Conservation (phyloP, 2,113 vertebrate genomes). For the Equus przewalskii region DNA sequence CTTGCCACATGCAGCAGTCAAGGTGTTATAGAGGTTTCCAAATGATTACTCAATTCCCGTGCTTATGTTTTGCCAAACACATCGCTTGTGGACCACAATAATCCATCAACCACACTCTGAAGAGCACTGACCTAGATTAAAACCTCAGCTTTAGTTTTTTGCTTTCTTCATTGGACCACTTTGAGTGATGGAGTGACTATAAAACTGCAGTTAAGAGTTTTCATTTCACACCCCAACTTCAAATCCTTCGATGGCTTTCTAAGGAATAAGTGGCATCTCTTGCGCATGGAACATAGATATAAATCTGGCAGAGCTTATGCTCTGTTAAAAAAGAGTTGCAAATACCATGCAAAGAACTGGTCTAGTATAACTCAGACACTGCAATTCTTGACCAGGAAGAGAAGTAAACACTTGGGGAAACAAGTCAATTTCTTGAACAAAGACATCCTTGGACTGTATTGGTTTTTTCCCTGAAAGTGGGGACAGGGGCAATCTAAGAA, state of each 20-base stretch:
- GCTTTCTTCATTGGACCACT: not conserved
- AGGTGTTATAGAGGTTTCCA: not conserved
- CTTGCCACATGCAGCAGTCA: not conserved
- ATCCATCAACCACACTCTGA: not conserved
- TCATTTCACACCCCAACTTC: not conserved
- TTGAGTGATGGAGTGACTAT: not conserved
- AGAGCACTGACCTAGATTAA: not conserved
- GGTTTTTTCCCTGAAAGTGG: no score
- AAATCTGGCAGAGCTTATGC: not conserved
- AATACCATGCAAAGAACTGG: not conserved
- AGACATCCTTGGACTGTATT: not conserved
- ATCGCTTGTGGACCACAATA: not conserved
- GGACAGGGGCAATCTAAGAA: not conserved
- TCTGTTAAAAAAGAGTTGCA: not conserved
- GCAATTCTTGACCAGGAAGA: not conserved
- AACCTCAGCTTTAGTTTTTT: not conserved
- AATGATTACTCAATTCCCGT: not conserved
- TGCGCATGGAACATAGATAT: not conserved
- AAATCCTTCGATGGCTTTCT: not conserved
- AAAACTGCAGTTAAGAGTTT: not conserved
- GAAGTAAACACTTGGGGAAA: not conserved
- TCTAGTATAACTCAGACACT: not conserved
- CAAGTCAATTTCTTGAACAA: not conserved
- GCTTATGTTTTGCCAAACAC: not conserved
- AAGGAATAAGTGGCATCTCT: not conserved